Percentiles rank a stretch among this genome's conserved stretches.
These are phyloP conservation scores for Parochlus steinenii DNA, from an alignment of 2,888 invertebrate species.

Conservation along the genomic window DNA sequence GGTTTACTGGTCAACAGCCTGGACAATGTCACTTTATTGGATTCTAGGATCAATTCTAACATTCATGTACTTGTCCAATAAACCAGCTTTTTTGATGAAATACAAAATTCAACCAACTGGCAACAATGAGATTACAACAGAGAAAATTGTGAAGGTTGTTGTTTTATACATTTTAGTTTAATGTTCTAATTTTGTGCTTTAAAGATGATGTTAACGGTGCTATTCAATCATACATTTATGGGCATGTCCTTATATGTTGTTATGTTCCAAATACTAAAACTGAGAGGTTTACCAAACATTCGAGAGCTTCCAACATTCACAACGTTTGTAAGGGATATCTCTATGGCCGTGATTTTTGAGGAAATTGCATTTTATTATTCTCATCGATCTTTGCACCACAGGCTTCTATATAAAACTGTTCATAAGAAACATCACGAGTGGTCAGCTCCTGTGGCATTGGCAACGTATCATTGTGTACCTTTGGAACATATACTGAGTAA, in stretches of 20 bases:
- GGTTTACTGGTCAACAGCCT: neutral
- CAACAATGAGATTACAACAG: no score
- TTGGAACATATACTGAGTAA: slow-evolving; percentile 7
- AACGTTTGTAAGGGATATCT: neutral
- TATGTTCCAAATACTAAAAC: neutral
- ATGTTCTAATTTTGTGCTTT: no score
- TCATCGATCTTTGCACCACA: slow-evolving; percentile 8
- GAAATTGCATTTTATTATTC: slow-evolving; percentile 12
- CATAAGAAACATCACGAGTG: slow-evolving; percentile 7
- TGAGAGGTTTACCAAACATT: neutral
- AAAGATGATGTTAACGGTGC: neutral
- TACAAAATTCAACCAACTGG: slow-evolving; percentile 8
- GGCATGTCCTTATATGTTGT: neutral
- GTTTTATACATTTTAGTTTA: no score
- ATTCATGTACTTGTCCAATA: slow-evolving; percentile 7
- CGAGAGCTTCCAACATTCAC: neutral
- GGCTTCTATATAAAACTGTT: neutral
- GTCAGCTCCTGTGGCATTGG: slow-evolving; percentile 5
- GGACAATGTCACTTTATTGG: neutral
- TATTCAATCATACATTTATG: slow-evolving; percentile 4
- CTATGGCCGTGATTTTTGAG: neutral
- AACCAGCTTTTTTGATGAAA: slow-evolving; percentile 5
- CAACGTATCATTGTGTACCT: neutral
- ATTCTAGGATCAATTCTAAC: slow-evolving; percentile 1
- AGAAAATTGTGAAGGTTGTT: no score